Conservation (phyloP, 2,888 invertebrate genomes). For the Criorhina ranunculi region DNA sequence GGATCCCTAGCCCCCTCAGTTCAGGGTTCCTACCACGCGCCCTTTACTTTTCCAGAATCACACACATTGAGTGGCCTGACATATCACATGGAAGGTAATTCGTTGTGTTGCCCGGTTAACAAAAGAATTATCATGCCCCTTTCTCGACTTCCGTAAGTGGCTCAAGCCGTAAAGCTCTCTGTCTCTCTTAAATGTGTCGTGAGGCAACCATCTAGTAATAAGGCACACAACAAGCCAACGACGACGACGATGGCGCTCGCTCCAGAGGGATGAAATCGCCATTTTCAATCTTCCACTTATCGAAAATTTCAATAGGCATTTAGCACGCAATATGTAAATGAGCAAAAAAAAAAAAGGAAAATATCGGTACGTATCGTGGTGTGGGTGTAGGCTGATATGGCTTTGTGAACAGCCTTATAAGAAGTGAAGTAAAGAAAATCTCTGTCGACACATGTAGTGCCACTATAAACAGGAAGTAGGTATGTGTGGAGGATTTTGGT, state of each 20-base stretch:
- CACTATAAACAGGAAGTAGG: background rate
- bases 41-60: conserved; percentile 27
- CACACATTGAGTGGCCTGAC: conserved; percentile 43
- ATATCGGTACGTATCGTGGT: conserved; percentile 5
- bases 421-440: conserved; percentile 24
- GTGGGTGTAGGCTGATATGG: background rate
- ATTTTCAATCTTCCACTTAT: conserved; percentile 80
- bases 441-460: conserved; percentile 17
- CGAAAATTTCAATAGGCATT: conserved; percentile 81
- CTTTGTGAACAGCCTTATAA: background rate
- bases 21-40: conserved; percentile 8
- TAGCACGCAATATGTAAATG: conserved; percentile 83
- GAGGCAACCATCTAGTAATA: conserved; percentile 48
- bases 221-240: conserved; percentile 79
- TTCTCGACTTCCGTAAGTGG: conserved; percentile 62
- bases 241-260: too few relatives aligned
- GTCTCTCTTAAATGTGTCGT: conserved; percentile 49
- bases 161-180: conserved; percentile 48
- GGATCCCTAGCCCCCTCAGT: background rate
- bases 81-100: conserved; percentile 41
- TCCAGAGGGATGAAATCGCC: conserved; percentile 77
- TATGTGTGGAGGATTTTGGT: conserved; percentile 9
- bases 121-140: conserved; percentile 72
- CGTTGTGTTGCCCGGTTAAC: conserved; percentile 68
- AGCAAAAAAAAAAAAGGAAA: conserved; percentile 64